Percentiles rank a stretch among this genome's conserved stretches.
These are phyloP conservation scores for Drosophila grimshawi DNA, from an alignment of 1,140 invertebrate genomes.

Conservation along the genomic window DNA sequence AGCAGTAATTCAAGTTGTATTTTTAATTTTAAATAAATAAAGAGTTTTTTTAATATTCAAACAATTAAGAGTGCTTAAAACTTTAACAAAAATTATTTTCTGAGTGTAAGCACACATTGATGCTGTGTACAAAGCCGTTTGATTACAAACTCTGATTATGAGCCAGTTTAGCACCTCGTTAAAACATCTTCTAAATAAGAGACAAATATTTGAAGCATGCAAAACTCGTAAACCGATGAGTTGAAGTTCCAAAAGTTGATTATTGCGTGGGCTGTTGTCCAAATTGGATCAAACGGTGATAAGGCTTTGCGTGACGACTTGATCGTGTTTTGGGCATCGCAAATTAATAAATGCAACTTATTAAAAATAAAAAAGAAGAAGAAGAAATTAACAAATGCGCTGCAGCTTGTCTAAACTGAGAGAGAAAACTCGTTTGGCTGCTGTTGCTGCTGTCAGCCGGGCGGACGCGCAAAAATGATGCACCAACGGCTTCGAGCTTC, in stretches of 20 bases:
- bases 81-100: too few species aligned
- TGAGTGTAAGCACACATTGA: too few species aligned
- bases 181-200: constrained; percentile 15
- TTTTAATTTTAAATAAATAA: too few species aligned
- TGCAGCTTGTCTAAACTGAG: constrained; percentile 6
- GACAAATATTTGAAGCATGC: constrained; percentile 6
- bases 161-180: constrained; percentile 42
- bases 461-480: constrained; percentile 39
- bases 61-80: too few species aligned
- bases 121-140: too few species aligned
- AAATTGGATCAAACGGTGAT: constrained; percentile 15
- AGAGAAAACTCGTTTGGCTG: constrained; percentile 37
- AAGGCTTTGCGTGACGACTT: constrained; percentile 27
- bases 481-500: constrained; percentile 9
- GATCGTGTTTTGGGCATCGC: constrained; percentile 43
- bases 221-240: constrained; percentile 4
- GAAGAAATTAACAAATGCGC: constrained; percentile 3
- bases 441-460: constrained; percentile 12
- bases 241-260: constrained; percentile 1
- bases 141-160: constrained; percentile 23
- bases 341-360: constrained; percentile 53
- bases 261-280: constrained; percentile 40
- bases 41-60: too few species aligned
- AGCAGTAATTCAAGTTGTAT: too few species aligned
- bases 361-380: constrained; percentile 5